Conservation (phyloP, 1,140 invertebrate genomes). For the Chironomus striatipennis region DNA sequence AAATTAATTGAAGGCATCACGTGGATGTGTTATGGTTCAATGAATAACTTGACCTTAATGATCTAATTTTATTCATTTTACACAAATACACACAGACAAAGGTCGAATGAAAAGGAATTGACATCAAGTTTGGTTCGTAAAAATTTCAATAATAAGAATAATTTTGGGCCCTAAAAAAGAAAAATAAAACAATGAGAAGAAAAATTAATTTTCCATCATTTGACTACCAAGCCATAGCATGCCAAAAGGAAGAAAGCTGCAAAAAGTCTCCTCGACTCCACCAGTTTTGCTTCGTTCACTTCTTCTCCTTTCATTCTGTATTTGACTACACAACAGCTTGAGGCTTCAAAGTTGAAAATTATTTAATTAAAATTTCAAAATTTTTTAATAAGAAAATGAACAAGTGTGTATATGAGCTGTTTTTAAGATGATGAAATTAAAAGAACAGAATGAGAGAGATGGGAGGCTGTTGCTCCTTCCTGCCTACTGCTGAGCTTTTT, state of each 20-base stretch:
- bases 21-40: background rate
- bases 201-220: conserved; percentile 14
- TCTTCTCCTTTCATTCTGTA: conserved; percentile 1
- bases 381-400: conserved; percentile 23
- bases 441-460: background rate
- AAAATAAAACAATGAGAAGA: background rate
- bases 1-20: background rate
- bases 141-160: background rate
- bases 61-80: background rate
- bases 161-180: background rate
- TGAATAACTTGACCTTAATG: background rate
- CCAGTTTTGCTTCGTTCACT: background rate
- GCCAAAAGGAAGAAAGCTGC: background rate
- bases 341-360: conserved; percentile 21
- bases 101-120: background rate
- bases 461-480: background rate
- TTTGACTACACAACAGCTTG: conserved; percentile 23
- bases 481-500: background rate
- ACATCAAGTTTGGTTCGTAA: too few species aligned
- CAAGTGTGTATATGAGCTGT: conserved; percentile 9
- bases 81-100: background rate
- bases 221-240: background rate
- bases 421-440: conserved; percentile 6
- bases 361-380: conserved; percentile 24
- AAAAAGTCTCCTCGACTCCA: background rate